phyloP scores from a whole-genome alignment of 2,888 invertebrate species.

The Heliothis peltigera region DNA sequence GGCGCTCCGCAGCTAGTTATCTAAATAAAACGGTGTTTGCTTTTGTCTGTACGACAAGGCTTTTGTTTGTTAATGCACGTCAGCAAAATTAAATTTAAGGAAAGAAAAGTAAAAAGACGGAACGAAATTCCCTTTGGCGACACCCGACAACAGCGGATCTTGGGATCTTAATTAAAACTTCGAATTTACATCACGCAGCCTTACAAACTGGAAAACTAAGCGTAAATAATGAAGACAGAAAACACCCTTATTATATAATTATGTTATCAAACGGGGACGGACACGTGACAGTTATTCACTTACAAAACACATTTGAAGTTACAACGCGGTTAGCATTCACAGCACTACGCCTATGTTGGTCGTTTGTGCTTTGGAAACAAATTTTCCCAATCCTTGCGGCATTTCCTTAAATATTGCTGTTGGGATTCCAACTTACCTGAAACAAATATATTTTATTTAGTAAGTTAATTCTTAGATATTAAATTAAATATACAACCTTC shows the following conservation, averaged over 20 bases:
- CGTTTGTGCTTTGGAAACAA: too few relatives aligned
- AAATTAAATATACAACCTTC: too few relatives aligned
- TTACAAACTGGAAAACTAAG: slow-evolving; percentile 24
- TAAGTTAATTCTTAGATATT: background rate
- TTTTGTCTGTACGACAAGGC: slow-evolving; percentile 22
- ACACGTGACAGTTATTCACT: slow-evolving; percentile 7
- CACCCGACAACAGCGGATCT: slow-evolving; percentile 37
- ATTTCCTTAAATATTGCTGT: background rate
- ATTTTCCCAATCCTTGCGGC: background rate
- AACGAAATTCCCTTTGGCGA: slow-evolving; percentile 27
- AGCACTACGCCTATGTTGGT: too few relatives aligned
- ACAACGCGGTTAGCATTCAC: too few relatives aligned
- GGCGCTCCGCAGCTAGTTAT: slow-evolving; percentile 13
- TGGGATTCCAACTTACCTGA: slow-evolving; percentile 47
- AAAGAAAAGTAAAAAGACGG: slow-evolving; percentile 33
- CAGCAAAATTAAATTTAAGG: slow-evolving; percentile 51
- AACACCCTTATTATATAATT: slow-evolving; percentile 8
- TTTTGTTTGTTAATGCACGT: slow-evolving; percentile 45
- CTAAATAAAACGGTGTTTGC: slow-evolving; percentile 40
- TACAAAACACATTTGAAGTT: background rate
- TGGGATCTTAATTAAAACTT: slow-evolving; percentile 60
- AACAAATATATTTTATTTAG: slow-evolving; percentile 32
- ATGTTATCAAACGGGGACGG: slow-evolving; percentile 7
- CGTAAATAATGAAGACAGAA: slow-evolving; percentile 8
- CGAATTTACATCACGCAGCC: slow-evolving; percentile 45